Evolutionary conservation across 1,140 invertebrate genomes (phyloP), one percentile per base, ranked within the genome.

Genomic region (Chelonus insularis): DNA sequence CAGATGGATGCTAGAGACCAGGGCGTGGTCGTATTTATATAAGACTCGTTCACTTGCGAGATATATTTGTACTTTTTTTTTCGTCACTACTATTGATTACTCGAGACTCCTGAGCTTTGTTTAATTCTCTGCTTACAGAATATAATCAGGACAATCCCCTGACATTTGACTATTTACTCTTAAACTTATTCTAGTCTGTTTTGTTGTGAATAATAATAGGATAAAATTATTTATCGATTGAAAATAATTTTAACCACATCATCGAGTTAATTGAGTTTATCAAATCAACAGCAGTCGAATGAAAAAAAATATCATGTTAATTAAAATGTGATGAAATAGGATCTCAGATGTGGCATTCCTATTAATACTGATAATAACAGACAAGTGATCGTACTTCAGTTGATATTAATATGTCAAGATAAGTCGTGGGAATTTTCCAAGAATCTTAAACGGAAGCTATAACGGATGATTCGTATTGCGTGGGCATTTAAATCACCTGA

Each of bases 1-100:
- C 51, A 39, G 51, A 60, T 45, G 60, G 64, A 60, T 55, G 56
- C 54, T 51, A 43, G 64, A 51, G 56, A 62, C 43, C 70, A 70
- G 65, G 72, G 72, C 71, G 72, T 74, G 72, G 71, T 68, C 65
- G 64, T 32, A 67, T 73, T 73, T 73, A 73, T 72, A 65, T 73
- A 73, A 73, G 70, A 32, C 63, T 43, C n/a, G n/a, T n/a, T 60
- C 43, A 66, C 29, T 57, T 55, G 32, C 14, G 16, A 50, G 12
- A 39, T 14, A 29, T 43, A 45, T 25, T 41, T 25, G n/a, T 29
- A 21, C 54, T 72, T 71, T 72, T 72, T 72, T 71, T 68, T 62
- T 71, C 69, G 66, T 69, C 64, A 45, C 43, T 45, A 54, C 55
- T 52, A 63, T 65, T 48, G 55, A 67, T 63, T 21, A 21, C 41